phyloP scores from a whole-genome alignment of 2,888 invertebrate genomes.

The Mesoligia furuncula region DNA sequence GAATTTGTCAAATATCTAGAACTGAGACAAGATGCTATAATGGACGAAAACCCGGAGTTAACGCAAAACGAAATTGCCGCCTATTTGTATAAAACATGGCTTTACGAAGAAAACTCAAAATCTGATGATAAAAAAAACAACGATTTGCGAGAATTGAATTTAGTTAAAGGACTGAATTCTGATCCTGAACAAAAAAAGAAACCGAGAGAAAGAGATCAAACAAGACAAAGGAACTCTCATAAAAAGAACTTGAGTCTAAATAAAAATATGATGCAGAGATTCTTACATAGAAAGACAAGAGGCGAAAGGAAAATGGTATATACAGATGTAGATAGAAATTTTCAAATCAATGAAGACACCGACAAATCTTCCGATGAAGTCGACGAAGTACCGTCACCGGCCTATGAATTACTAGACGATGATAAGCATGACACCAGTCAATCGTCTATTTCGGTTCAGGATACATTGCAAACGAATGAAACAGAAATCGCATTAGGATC shows the following conservation, averaged over 20 bases:
- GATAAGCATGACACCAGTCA: slow-evolving; percentile 17
- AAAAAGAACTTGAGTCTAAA: slow-evolving; percentile 54
- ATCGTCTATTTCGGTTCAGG: neutral
- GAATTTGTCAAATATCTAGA: slow-evolving; percentile 88
- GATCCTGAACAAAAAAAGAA: slow-evolving; percentile 43
- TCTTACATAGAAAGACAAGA: slow-evolving; percentile 48
- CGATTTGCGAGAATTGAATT: slow-evolving; percentile 71
- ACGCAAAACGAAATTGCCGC: slow-evolving; percentile 81
- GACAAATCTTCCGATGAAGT: slow-evolving; percentile 22
- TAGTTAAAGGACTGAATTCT: slow-evolving; percentile 73
- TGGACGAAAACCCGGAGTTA: slow-evolving; percentile 88
- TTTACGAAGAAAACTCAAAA: slow-evolving; percentile 82
- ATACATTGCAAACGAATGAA: slow-evolving; percentile 20
- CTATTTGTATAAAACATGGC: slow-evolving; percentile 88
- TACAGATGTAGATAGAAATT: slow-evolving; percentile 10
- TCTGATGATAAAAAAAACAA: slow-evolving; percentile 75
- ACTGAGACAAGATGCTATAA: slow-evolving; percentile 83
- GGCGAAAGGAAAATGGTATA: slow-evolving; percentile 38
- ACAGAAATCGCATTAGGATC: slow-evolving; percentile 34
- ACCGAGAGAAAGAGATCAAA: slow-evolving; percentile 33
- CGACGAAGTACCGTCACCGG: slow-evolving; percentile 39
- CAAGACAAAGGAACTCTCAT: slow-evolving; percentile 23
- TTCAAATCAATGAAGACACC: slow-evolving; percentile 9
- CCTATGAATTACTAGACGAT: slow-evolving; percentile 33
- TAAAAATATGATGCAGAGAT: slow-evolving; percentile 54